Conservation (phyloP, 2,888 invertebrate species). For the Caenorhabditis becei region DNA sequence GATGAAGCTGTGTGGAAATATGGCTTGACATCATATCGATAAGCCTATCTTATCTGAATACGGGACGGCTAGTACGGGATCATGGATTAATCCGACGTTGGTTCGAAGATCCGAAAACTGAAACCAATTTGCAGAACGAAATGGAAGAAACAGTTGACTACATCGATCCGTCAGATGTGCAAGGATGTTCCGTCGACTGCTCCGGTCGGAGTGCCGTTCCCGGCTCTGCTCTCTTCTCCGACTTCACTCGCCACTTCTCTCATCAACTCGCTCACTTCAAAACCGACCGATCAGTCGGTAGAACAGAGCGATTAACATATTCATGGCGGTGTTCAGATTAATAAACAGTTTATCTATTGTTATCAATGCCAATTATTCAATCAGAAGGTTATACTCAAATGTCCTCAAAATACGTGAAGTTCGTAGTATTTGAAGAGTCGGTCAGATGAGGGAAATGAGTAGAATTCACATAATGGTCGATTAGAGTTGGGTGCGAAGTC, state of each 20-base stretch:
- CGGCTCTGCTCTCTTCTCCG: constrained; percentile 27
- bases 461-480: too few relatives aligned
- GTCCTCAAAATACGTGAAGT: constrained; percentile 10
- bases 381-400: too few relatives aligned
- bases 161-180: constrained; percentile 91
- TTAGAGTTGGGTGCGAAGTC: background rate
- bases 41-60: too few relatives aligned
- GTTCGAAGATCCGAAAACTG: background rate
- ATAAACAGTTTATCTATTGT: background rate
- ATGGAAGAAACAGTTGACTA: constrained; percentile 91
- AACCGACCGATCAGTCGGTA: background rate
- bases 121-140: constrained; percentile 59
- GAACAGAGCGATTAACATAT: background rate
- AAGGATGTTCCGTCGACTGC: constrained; percentile 84
- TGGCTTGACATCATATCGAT: too few relatives aligned
- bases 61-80: too few relatives aligned
- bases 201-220: constrained; percentile 40
- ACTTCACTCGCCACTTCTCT: constrained; percentile 25
- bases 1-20: too few relatives aligned
- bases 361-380: too few relatives aligned
- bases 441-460: background rate
- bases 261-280: constrained; percentile 10
- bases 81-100: too few relatives aligned
- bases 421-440: too few relatives aligned
- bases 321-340: background rate